Conservation (phyloP, 2,797 vertebrate species). For the Linurgus olivaceus region DNA sequence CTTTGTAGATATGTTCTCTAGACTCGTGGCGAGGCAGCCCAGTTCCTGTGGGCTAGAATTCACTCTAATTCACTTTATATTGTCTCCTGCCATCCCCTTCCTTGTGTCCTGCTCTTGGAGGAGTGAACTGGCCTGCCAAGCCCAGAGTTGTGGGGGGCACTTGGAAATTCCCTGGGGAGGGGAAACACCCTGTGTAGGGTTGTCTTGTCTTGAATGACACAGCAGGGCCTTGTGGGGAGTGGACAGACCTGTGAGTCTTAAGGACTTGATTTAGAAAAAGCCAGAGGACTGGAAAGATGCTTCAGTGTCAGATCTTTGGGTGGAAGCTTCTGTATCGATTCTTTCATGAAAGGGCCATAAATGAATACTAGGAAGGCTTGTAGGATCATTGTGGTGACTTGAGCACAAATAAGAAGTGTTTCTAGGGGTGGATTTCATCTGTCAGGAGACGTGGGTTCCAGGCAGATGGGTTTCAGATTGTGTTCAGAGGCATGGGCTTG, state of each 20-base stretch:
- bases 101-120: neutral
- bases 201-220: neutral
- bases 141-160: neutral
- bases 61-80: neutral
- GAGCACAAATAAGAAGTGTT: neutral
- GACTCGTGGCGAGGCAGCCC: neutral
- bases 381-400: neutral
- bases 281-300: neutral
- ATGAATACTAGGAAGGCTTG: neutral
- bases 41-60: neutral
- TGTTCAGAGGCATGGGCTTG: neutral
- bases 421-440: neutral
- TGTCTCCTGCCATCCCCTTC: neutral
- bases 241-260: neutral
- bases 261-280: neutral
- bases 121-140: neutral
- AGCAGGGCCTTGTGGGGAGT: neutral
- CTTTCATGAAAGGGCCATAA: neutral
- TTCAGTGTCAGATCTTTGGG: neutral
- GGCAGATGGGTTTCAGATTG: neutral
- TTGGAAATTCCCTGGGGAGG: neutral
- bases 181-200: neutral
- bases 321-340: neutral
- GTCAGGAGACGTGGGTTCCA: neutral
- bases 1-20: neutral